These are phyloP conservation scores for Bovichtus variegatus DNA, from an alignment of 2,797 vertebrate genomes.

Conservation along the genomic window DNA sequence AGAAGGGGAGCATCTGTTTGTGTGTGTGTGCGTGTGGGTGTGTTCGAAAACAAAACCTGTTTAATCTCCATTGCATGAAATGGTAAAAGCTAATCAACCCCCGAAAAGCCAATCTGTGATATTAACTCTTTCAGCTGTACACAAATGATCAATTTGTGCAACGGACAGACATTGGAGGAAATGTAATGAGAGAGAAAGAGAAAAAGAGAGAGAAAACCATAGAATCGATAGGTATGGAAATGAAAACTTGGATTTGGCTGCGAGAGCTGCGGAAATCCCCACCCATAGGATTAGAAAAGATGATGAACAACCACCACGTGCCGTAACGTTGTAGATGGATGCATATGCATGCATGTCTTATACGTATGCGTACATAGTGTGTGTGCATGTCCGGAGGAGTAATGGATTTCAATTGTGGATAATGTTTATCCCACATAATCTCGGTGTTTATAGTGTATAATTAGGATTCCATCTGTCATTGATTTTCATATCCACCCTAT, in stretches of 20 bases:
- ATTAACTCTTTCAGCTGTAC: conserved; percentile 67
- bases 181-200: conserved; percentile 34
- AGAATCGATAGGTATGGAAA: conserved; percentile 73
- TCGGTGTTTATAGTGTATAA: conserved; percentile 48
- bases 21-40: neutral
- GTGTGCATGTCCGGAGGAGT: conserved; percentile 6
- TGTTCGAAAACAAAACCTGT: conserved; percentile 50
- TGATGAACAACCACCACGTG: conserved; percentile 56
- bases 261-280: conserved; percentile 65
- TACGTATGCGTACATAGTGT: conserved; percentile 12
- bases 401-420: conserved; percentile 13
- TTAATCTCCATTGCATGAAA: conserved; percentile 59
- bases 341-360: conserved; percentile 29
- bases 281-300: conserved; percentile 69
- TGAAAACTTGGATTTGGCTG: conserved; percentile 70
- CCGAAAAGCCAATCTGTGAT: conserved; percentile 40
- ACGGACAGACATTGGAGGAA: conserved; percentile 33
- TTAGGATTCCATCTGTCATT: conserved; percentile 51
- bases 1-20: conserved; percentile 24
- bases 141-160: conserved; percentile 64
- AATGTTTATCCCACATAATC: conserved; percentile 49
- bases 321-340: conserved; percentile 27
- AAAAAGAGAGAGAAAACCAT: conserved; percentile 40
- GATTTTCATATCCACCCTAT: conserved; percentile 46
- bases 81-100: conserved; percentile 63